A percentile compares a stretch with the other conserved stretches of the same genome.
Evolutionary conservation across 2,113 vertebrate genomes (phyloP).

Genomic region (Rhabdornis inornatus): DNA sequence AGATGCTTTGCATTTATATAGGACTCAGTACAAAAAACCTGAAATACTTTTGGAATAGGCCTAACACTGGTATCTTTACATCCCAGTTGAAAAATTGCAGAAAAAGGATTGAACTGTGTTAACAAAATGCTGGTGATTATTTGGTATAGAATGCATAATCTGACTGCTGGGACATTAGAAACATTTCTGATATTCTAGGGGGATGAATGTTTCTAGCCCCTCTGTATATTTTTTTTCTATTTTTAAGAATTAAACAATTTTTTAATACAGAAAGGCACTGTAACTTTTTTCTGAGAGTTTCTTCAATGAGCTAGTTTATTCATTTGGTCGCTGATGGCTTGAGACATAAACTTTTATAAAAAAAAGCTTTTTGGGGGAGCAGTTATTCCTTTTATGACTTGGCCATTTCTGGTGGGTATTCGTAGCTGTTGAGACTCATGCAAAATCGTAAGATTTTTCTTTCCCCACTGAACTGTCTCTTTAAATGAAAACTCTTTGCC

Average conservation of each 20-base stretch:
- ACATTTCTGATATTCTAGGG: not conserved
- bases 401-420: not conserved
- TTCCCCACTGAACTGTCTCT: not conserved
- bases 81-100: not conserved
- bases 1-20: constrained; percentile 6
- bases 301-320: not conserved
- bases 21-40: not conserved
- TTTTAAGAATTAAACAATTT: not conserved
- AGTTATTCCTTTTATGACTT: not conserved
- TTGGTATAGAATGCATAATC: not conserved
- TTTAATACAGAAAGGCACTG: not conserved
- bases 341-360: not conserved
- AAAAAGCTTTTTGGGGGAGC: not conserved
- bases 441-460: not conserved
- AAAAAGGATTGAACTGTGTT: not conserved
- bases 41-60: not conserved
- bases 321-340: not conserved
- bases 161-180: not conserved
- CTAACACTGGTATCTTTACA: not conserved
- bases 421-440: not conserved
- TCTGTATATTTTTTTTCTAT: not conserved
- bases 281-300: not conserved
- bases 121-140: not conserved
- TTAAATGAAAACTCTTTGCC: constrained; percentile 45
- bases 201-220: not conserved